phyloP scores from a whole-genome alignment of 2,797 vertebrate species.

The Cygnus olor region DNA sequence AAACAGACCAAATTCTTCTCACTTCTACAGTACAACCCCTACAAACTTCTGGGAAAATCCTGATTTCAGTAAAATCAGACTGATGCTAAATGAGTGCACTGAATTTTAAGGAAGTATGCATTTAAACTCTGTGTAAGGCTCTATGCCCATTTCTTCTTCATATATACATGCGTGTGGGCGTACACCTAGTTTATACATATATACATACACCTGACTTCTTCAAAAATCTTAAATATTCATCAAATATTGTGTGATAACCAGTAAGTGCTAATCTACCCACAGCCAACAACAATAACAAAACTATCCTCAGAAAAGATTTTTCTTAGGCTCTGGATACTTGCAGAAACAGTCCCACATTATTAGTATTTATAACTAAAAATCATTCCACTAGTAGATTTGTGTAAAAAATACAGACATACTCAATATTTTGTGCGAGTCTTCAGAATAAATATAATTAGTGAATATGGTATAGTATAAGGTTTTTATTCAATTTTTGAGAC shows the following conservation, averaged over 20 bases:
- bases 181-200: neutral
- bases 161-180: neutral
- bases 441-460: neutral
- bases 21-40: neutral
- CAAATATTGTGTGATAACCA: neutral
- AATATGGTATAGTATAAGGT: neutral
- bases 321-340: neutral
- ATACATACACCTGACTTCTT: neutral
- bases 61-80: conserved; percentile 8
- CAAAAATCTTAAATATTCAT: conserved; percentile 15
- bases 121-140: neutral
- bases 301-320: conserved; percentile 29
- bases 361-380: conserved; percentile 25
- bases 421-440: conserved; percentile 7
- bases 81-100: neutral
- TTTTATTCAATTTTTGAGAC: neutral
- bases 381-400: neutral
- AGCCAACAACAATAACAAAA: neutral
- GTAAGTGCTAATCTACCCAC: conserved; percentile 1
- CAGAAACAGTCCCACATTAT: conserved; percentile 13
- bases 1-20: conserved; percentile 26
- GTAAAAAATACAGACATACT: neutral
- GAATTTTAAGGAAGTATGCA: conserved; percentile 1
- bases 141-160: neutral
- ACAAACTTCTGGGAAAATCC: neutral